Evolutionary conservation across 2,113 vertebrate genomes (phyloP).

Genomic region (Speoplatyrhinus poulsoni): DNA sequence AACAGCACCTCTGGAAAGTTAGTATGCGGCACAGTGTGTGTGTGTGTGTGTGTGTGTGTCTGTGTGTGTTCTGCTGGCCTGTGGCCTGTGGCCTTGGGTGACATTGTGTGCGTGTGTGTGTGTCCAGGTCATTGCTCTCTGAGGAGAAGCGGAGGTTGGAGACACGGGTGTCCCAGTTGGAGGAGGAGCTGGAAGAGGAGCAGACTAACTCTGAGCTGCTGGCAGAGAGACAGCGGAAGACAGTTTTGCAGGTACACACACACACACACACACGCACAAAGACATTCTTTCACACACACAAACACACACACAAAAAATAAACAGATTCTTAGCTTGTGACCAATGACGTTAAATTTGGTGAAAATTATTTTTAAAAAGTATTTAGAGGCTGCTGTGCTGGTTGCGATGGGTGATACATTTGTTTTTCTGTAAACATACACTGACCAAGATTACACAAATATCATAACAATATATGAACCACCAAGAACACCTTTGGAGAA

Average conservation of each 20-base stretch:
- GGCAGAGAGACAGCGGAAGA: constrained; percentile 82
- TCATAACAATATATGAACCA: no score
- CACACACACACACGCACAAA: background rate
- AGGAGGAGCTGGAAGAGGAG: constrained; percentile 90
- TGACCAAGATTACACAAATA: no score
- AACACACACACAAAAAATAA: no score
- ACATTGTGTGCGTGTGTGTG: background rate
- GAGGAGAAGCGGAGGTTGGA: constrained; percentile 89
- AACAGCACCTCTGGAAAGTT: constrained; percentile 84
- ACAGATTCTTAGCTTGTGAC: no score
- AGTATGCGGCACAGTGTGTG: constrained; percentile 42
- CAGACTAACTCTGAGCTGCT: constrained; percentile 84
- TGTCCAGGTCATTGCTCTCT: constrained; percentile 72
- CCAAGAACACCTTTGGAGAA: no score
- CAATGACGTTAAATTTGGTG: no score
- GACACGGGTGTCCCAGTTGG: constrained; percentile 80
- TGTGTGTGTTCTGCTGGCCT: constrained; percentile 2
- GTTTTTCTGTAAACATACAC: no score
- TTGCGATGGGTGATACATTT: no score
- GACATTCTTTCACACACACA: background rate
- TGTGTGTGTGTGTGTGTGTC: background rate
- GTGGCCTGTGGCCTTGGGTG: constrained; percentile 6
- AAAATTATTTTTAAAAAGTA: no score
- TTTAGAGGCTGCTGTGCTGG: no score
- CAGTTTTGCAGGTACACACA: constrained; percentile 76